Evolutionary conservation across 2,888 invertebrate genomes (phyloP).

Genomic region (Rotaria magnacalcarata): DNA sequence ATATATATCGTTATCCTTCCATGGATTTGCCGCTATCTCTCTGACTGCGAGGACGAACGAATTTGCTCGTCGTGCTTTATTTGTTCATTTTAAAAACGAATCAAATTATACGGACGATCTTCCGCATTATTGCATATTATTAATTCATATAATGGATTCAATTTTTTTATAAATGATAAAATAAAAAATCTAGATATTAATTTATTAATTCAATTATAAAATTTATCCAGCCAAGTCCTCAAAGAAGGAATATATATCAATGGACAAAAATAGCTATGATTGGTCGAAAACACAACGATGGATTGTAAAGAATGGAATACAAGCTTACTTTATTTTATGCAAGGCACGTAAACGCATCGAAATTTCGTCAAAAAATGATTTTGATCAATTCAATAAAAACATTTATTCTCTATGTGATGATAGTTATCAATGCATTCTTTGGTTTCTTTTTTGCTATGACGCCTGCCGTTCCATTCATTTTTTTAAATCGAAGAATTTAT

Average conservation of each 20-base stretch:
- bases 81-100: too few relatives aligned
- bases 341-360: background rate
- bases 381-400: background rate
- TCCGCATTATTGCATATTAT: too few relatives aligned
- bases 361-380: background rate
- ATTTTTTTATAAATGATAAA: too few relatives aligned
- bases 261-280: background rate
- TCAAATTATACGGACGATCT: too few relatives aligned
- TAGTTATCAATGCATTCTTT: background rate
- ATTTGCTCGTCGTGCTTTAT: too few relatives aligned
- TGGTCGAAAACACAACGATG: background rate
- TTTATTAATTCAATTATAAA: too few relatives aligned
- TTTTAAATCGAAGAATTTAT: background rate
- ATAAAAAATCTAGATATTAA: too few relatives aligned
- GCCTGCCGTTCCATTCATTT: background rate
- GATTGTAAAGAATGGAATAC: background rate
- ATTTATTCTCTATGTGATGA: background rate
- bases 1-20: too few relatives aligned
- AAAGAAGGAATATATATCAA: background rate
- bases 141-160: too few relatives aligned
- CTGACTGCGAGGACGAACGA: too few relatives aligned
- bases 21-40: too few relatives aligned
- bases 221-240: background rate
- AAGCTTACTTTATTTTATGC: background rate
- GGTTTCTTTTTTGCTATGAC: background rate